Percentiles rank a stretch among this genome's conserved stretches.
Conservation (phyloP, 1,140 invertebrate species). For the Adoxophyes honmai region DNA sequence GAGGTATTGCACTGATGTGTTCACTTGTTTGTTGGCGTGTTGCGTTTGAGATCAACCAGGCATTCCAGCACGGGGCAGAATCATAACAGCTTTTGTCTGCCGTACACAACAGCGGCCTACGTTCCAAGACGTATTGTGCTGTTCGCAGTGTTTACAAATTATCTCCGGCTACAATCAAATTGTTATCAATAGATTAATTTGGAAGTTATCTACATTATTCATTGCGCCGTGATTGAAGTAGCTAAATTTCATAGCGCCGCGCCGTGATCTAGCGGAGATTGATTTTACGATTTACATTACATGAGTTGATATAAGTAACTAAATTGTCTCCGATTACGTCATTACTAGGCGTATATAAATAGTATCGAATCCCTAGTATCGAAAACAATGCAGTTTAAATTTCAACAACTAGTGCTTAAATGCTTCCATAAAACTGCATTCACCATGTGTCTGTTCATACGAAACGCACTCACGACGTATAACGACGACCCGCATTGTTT, state of each 20-base stretch:
- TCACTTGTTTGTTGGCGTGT: constrained; percentile 4
- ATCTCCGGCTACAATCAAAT: constrained; percentile 50
- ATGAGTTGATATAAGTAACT: no score
- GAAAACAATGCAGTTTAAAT: no score
- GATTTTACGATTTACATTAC: not conserved
- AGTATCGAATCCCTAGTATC: no score
- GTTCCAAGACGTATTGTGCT: constrained; percentile 43
- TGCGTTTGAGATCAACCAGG: constrained; percentile 27
- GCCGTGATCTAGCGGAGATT: not conserved
- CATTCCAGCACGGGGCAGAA: constrained; percentile 49
- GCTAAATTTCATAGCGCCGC: not conserved
- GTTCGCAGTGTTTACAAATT: constrained; percentile 67
- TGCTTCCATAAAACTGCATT: no score
- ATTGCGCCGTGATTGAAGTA: constrained; percentile 39
- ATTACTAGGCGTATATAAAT: no score
- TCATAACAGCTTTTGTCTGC: constrained; percentile 60
- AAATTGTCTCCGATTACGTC: no score
- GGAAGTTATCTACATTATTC: constrained; percentile 10
- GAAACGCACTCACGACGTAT: no score
- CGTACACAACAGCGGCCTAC: constrained; percentile 43
- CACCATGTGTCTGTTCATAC: no score
- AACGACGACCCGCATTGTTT: no score
- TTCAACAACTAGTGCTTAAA: no score
- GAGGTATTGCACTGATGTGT: not conserved
- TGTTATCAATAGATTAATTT: constrained; percentile 52